Conservation (phyloP, 2,797 vertebrate species). For the Aythya fuligula region DNA sequence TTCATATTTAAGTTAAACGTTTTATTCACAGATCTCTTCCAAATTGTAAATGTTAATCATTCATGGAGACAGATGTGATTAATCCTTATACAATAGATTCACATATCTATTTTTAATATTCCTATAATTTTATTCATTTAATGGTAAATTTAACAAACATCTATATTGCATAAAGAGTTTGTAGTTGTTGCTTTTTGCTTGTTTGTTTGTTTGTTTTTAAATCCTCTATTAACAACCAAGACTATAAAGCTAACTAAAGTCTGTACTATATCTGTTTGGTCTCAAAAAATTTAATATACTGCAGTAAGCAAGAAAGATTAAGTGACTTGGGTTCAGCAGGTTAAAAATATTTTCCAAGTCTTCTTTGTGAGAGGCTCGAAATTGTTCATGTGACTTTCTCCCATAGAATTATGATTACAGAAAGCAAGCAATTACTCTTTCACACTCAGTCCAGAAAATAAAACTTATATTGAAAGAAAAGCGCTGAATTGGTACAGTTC, state of each 20-base stretch:
- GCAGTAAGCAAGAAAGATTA: constrained; percentile 50
- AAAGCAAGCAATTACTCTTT: constrained; percentile 51
- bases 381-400: constrained; percentile 46
- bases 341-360: constrained; percentile 64
- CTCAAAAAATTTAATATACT: constrained; percentile 42
- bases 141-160: constrained; percentile 23
- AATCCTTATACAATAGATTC: background rate
- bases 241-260: constrained; percentile 1
- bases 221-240: constrained; percentile 6
- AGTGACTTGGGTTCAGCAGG: constrained; percentile 32
- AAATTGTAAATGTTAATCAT: background rate
- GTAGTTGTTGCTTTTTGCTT: background rate
- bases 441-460: background rate
- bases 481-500: constrained; percentile 13
- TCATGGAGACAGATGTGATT: background rate
- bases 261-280: background rate
- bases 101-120: background rate
- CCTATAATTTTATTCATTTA: background rate
- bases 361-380: background rate
- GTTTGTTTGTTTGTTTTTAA: background rate
- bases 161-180: background rate
- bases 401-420: constrained; percentile 11
- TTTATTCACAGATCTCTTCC: background rate
- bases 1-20: background rate
- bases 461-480: constrained; percentile 26